Evolutionary conservation across 1,140 invertebrate species (phyloP), one percentile per base, ranked within the genome.

Genomic region (Planococcus citri): DNA sequence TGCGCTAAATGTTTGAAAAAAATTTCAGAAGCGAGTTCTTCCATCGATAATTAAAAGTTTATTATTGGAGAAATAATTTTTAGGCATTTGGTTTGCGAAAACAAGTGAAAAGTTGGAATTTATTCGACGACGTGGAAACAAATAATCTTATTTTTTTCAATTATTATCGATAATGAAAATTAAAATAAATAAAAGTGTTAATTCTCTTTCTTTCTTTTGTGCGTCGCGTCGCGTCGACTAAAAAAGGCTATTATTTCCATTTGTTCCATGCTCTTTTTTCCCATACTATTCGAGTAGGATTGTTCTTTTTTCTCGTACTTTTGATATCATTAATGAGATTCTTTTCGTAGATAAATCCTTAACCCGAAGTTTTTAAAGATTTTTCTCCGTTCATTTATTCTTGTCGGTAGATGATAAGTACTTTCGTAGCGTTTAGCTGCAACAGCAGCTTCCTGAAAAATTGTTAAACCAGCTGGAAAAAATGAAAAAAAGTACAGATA

Each of bases 321-420:
- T 24, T 64, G 60, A 64, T 64, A 64, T 64, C 60, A 64, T 64
- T 64, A 64, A 64, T 64, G 60, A 64, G 60, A 64, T 64, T 64
- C 60, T 64, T 25, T 64, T 64, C 60, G 22, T 64, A 64, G 60
- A 64, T 64, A 64, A 64, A 64, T 64, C 60, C 22, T 64, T 64
- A 64, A 64, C 60, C 60, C 60, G 21, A 64, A 64, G 60, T 64
- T 64, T 64, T 64, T 64, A 64, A 64, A 64, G 60, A 64, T 64
- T 64, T 64, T 64, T 64, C 60, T 64, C 60, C 60, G 25, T 64
- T 64, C 60, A 64, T 64, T 64, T 64, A 64, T 64, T 64, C 60
- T 64, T 64, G 60, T 64, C 60, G 60, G 60, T 64, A 64, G 60
- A 64, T 64, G 60, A 64, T 64, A 64, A 64, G 60, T 64, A 64